phyloP scores from a whole-genome alignment of 2,797 vertebrate genomes.

The Sebastolobus alascanus region DNA sequence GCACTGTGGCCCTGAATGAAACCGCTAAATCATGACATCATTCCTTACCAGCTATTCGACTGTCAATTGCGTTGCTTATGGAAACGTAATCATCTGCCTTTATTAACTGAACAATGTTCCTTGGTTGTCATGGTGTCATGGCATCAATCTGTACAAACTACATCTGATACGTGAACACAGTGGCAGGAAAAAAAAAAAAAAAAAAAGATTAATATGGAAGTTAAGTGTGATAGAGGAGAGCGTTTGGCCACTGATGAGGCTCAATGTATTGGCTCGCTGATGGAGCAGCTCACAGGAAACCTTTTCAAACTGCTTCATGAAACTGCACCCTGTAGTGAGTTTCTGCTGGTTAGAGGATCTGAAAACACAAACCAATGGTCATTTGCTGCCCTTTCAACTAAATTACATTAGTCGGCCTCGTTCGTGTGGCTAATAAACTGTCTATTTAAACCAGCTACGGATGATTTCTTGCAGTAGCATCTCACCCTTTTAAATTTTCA shows the following conservation, averaged over 20 bases:
- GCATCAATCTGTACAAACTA: constrained; percentile 7
- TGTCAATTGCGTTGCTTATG: neutral
- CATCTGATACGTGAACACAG: neutral
- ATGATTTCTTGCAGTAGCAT: neutral
- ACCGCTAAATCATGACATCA: constrained; percentile 59
- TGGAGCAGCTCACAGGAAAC: constrained; percentile 15
- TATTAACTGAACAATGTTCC: constrained; percentile 14
- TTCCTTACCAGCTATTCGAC: neutral
- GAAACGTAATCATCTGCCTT: constrained; percentile 38
- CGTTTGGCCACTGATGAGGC: constrained; percentile 25
- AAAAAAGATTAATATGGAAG: neutral
- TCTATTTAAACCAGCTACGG: constrained; percentile 13
- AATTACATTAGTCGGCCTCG: neutral
- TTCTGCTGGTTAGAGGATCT: constrained; percentile 16
- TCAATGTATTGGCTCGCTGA: constrained; percentile 1
- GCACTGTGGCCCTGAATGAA: constrained; percentile 62
- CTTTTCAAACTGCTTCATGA: constrained; percentile 22
- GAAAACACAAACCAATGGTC: constrained; percentile 18
- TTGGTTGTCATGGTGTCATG: constrained; percentile 20
- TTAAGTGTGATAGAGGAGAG: neutral
- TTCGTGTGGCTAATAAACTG: neutral
- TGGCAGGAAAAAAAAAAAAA: neutral
- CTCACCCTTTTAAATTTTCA: neutral
- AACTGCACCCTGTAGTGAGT: constrained; percentile 9
- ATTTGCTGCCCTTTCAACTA: constrained; percentile 24